Conservation (phyloP, 2,113 vertebrate species). For the Xerus inauris region DNA sequence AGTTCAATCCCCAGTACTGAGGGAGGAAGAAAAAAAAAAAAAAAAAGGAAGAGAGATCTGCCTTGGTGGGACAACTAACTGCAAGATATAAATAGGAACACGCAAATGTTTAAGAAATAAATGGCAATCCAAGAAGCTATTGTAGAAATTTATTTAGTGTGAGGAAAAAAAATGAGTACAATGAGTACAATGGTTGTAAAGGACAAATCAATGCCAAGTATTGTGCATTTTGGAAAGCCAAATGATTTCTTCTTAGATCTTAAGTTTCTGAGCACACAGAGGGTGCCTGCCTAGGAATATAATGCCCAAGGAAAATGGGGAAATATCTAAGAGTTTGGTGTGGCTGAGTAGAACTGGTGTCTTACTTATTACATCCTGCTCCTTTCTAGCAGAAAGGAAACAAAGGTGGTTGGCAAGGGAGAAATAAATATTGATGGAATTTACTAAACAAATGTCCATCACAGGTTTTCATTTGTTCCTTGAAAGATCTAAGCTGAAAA, state of each 20-base stretch:
- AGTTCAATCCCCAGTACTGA: no score
- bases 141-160: slow-evolving; percentile 68
- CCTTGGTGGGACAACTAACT: neutral
- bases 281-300: neutral
- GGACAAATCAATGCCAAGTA: slow-evolving; percentile 47
- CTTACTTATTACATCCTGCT: neutral
- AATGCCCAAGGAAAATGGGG: neutral
- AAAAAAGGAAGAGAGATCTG: neutral
- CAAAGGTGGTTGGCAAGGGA: neutral
- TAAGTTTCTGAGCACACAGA: slow-evolving; percentile 10
- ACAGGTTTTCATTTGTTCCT: slow-evolving; percentile 46
- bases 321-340: neutral
- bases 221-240: slow-evolving; percentile 32
- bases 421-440: slow-evolving; percentile 26
- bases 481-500: slow-evolving; percentile 16
- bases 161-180: slow-evolving; percentile 67
- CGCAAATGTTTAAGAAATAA: slow-evolving; percentile 5
- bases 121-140: slow-evolving; percentile 32
- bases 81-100: neutral
- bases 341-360: neutral
- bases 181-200: slow-evolving; percentile 42
- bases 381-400: neutral
- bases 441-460: neutral
- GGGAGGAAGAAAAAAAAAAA: neutral
- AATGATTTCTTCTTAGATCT: slow-evolving; percentile 22